Evolutionary conservation across 2,888 invertebrate species (phyloP), one percentile per base, ranked within the genome.

Genomic region (Phalera bucephala): DNA sequence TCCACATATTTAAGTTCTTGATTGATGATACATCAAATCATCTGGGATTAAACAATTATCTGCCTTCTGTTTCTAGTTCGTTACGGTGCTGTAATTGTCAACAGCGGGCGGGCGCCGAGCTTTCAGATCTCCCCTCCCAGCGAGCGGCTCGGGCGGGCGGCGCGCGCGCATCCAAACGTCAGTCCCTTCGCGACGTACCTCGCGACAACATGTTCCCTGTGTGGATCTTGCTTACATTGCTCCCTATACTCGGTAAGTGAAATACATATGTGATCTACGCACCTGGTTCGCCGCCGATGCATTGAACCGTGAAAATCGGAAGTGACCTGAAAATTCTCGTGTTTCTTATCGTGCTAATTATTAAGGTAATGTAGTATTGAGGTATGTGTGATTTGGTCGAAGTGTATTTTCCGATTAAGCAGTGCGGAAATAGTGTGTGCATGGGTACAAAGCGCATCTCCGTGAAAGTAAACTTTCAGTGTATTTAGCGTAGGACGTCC

Each of bases 181-280:
- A 88, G 87, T 88, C 75, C 75, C 57, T 70, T 65, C 85, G 86
- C 84, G 83, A 69, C 82, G 71, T 71, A 68, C 73, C 70, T 70
- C 76, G 87, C 84, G 85, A 73, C 79, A 78, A 76, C 87, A 89
- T 89, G 88, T 81, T 78, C 80, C 79, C 75, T 68, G 64, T 86
- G 79, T 89, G 88, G 88, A 74, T 87, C 68, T 77, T 86, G 65
- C 73, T 89, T 45, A 72, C 80, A 60, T 77, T 88, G 73, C 86
- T 89, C 83, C 88, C 88, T 71, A 66, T 86, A 45, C 72, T 89
- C 78, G 88, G 88, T 89, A 88, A 88, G 88, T 87, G 61, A 41
- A 51, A 49, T 45, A 36, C 27, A 33, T 36, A 44, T 52, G 37
- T 43, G 61, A 52, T 45, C 33, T 39, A 47, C 51, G 53, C 52